phyloP scores from a whole-genome alignment of 2,113 vertebrate genomes.

The Polypterus senegalus region DNA sequence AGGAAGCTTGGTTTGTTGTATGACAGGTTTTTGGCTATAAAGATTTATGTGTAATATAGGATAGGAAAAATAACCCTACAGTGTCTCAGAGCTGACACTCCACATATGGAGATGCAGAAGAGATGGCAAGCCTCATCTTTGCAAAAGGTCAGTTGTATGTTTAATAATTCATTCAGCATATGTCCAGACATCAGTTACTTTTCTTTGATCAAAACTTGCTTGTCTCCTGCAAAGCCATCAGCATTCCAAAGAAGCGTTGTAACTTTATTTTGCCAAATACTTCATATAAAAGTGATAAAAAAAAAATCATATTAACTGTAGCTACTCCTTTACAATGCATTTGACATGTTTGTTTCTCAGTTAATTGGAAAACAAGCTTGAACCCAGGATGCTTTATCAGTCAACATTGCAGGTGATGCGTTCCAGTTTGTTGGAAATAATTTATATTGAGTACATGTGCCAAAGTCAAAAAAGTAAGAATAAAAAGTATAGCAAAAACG shows the following conservation, averaged over 20 bases:
- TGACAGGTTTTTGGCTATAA: slow-evolving; percentile 24
- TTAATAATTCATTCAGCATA: slow-evolving; percentile 59
- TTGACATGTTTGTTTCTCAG: too few relatives aligned
- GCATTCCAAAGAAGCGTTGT: slow-evolving; percentile 25
- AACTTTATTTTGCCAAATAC: slow-evolving; percentile 18
- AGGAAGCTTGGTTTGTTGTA: not conserved
- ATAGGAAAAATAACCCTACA: slow-evolving; percentile 37
- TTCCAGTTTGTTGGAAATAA: too few relatives aligned
- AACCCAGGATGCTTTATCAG: too few relatives aligned
- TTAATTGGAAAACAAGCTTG: too few relatives aligned
- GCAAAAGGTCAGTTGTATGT: slow-evolving; percentile 55
- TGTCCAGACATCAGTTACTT: slow-evolving; percentile 47
- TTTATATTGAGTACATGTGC: too few relatives aligned
- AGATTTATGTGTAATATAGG: slow-evolving; percentile 35
- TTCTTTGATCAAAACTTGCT: slow-evolving; percentile 46
- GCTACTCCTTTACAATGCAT: too few relatives aligned
- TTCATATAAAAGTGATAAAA: too few relatives aligned
- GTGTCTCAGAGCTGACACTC: slow-evolving; percentile 35
- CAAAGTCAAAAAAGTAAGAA: too few relatives aligned
- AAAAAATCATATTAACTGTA: too few relatives aligned
- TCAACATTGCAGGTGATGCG: too few relatives aligned
- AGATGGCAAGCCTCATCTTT: slow-evolving; percentile 48
- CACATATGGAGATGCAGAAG: slow-evolving; percentile 34
- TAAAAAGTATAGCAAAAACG: too few relatives aligned
- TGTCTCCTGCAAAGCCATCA: slow-evolving; percentile 41